Evolutionary conservation across 2,113 vertebrate genomes (phyloP), one percentile per base, ranked within the genome.

Genomic region (Dascyllus trimaculatus): DNA sequence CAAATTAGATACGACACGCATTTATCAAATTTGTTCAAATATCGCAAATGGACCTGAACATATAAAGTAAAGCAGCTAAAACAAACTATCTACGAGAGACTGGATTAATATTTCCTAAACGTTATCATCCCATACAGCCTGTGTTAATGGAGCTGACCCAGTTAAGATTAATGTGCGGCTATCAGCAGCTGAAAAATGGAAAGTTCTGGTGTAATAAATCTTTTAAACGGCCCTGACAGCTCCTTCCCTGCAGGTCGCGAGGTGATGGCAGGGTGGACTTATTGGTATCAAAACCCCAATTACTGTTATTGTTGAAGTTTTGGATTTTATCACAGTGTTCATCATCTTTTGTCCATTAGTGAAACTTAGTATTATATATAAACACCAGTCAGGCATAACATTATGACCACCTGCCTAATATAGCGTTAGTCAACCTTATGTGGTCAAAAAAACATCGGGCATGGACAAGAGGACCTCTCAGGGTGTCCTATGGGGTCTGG

Each of bases 171-270:
- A 78, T 78, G 70, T 63, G 65, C 2, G 13, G 21, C 78, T 78
- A 57, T 75, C 24, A 74, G 74, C 49, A 60, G 60, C 52, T 76
- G 32, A 71, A 79, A 85, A 64, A 79, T 71, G 29, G 21, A 81
- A 84, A 84, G 61, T 57, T 79, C 35, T 15, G 8, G 35, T 48
- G 80, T 75, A 62, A 86, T 88, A 80, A 84, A 85, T 88, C 69
- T 85, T 66, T 82, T 29, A 77, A 64, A 74, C 7, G 21, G 56
- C 52, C 78, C 29, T 85, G 88, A 87, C 81, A 87, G 78, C 32
- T 70, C n/a, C 48, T 60, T 67, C 29, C 63, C 71, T 68, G 40
- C 51, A 64, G 78, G 85, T 81, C 61, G 54, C 3, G 11, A 70
- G 43, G 64, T 25, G 38, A 13, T 60, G 78, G 80, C 13, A 76